Evolutionary conservation across 1,140 invertebrate species (phyloP), one percentile per base, ranked within the genome.

Genomic region (Odontomachus brunneus): DNA sequence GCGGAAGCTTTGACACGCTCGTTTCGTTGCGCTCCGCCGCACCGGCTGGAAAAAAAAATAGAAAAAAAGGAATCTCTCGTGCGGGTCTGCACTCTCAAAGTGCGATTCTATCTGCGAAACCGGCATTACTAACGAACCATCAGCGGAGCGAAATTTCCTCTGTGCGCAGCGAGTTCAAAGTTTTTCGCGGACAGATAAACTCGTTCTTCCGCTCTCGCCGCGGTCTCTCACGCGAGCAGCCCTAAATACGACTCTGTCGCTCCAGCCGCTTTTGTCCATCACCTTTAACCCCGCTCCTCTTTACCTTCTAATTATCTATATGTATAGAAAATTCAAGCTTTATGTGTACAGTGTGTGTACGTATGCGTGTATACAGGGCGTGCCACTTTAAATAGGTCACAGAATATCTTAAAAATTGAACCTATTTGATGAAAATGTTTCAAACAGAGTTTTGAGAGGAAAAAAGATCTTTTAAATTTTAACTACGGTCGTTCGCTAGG

Each of bases 71-170:
- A 44, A 67, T 57, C 51, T 75, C 62, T 48, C 57, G 71, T 71
- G 62, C 33, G 69, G 19, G 72, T 38, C 33, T 73, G 53, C 65
- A 60, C 67, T 71, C 62, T 72, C 65, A 76, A 84, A 78, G 63
- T 55, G 38, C 53, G 57, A 86, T 86, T 86, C 51, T 55, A 69
- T 72, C 65, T 59, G 48, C 44, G 51, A 57, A 83, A 78, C 73
- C 24, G 66, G 67, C 65, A 71, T 87, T 78, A 75, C 73, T 71
- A 82, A 82, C 62, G 76, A 86, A 81, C 60, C 83, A 81, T 86
- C 83, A 73, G 44, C 62, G 3, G 60, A 65, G 65, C 60, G 60
- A 59, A 86, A 86, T 69, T 86, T 82, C 48, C 62, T 69, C 62
- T 86, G 76, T 84, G 33, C 62, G 1, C 51, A 57, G 55, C 38